Evolutionary conservation across 2,797 vertebrate genomes (phyloP).

Genomic region (Hydrocynus forskahlii): DNA sequence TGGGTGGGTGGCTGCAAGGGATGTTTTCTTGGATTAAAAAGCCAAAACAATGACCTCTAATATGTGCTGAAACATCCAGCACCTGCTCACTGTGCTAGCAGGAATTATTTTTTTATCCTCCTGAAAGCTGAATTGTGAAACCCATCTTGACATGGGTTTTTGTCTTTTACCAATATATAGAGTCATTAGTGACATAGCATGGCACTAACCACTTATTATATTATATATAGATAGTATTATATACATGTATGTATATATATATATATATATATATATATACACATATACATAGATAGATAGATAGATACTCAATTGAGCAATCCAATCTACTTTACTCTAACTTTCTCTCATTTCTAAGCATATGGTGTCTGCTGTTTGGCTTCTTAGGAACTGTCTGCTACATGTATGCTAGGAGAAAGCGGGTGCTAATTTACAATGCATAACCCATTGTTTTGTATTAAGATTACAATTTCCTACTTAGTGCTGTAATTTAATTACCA

Average conservation of each 20-base stretch:
- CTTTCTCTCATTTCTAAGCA: not conserved
- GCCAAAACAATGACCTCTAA: not conserved
- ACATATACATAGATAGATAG: not conserved
- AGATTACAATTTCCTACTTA: constrained; percentile 74
- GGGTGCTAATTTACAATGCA: constrained; percentile 69
- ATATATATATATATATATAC: no score
- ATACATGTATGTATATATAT: no score
- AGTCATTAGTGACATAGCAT: no score
- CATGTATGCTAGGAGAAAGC: constrained; percentile 57
- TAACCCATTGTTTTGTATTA: constrained; percentile 74
- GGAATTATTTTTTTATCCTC: not conserved
- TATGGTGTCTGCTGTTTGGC: not conserved
- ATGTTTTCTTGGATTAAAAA: not conserved
- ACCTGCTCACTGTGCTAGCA: not conserved
- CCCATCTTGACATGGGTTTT: not conserved
- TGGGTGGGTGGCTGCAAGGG: not conserved
- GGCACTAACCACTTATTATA: no score
- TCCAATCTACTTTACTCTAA: not conserved
- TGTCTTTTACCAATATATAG: not conserved
- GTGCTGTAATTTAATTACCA: constrained; percentile 80
- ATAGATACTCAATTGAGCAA: not conserved
- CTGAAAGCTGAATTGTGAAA: not conserved
- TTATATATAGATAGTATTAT: no score
- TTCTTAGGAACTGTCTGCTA: constrained; percentile 10
- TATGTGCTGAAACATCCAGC: not conserved